Evolutionary conservation across 2,797 vertebrate species (phyloP), one percentile per base, ranked within the genome.

Genomic region (Sebastolobus alascanus): DNA sequence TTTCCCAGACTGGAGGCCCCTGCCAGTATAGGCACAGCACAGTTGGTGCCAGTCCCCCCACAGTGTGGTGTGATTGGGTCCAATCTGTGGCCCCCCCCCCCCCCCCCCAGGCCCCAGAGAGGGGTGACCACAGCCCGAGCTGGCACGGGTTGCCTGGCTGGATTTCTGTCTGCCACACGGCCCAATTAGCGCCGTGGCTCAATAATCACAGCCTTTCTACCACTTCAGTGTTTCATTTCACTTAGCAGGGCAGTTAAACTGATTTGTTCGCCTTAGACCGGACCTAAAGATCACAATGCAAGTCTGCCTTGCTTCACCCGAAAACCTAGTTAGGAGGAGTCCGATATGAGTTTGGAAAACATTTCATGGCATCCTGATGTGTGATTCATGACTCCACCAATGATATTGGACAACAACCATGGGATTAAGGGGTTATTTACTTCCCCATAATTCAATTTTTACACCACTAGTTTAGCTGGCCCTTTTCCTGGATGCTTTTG

Each of bases 121-220:
- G 38, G 67, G 75, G 25, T 73, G 82, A 91, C 89, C 90, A 73
- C 84, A 90, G 78, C 73, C 71, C 55, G 54, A 67, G 55, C 82
- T 84, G 72, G 83, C 74, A 40, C 29, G 10, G 4, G 59, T 25
- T 68, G 75, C 55, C 58, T 86, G 52, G 60, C 77, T 84, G 55
- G 35, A 71, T 78, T 56, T 50, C 68, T 31, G 46, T 74, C 73
- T 87, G 73, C 60, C 66, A 77, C 69, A 71, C 67, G 38, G 75
- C 56, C 74, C 81, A 93, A 92, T 94, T 93, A 93, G 92, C 84
- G 69, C 75, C 11, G 64, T 71, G 88, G 87, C 80, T 84, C 84
- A 91, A 85, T 90, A 92, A 93, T 83, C 82, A 78, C 79, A 90
- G 90, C 69, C 68, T 77, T 68, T 46, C 63, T 74, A 63, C 87